Percentiles rank a stretch among this genome's conserved stretches.
These are phyloP conservation scores for Physeter macrocephalus DNA, from an alignment of 2,113 vertebrate species.

Conservation along the genomic window DNA sequence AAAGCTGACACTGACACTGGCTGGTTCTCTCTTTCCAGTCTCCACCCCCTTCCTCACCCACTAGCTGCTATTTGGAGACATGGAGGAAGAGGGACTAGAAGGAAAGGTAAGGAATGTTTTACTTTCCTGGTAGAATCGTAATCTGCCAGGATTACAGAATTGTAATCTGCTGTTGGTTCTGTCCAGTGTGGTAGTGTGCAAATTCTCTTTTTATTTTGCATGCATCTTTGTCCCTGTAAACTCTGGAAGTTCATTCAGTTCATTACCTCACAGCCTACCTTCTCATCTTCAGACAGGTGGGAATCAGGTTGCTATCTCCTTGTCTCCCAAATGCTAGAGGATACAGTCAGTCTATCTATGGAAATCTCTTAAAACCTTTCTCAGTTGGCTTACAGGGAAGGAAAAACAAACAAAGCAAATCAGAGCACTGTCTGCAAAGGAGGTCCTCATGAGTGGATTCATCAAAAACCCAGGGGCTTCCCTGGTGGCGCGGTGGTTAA, in stretches of 20 bases:
- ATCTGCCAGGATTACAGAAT: not conserved
- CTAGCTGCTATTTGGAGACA: not conserved
- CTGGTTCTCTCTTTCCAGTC: not conserved
- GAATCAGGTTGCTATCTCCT: not conserved
- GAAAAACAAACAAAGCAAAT: not conserved
- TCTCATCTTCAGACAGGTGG: not conserved
- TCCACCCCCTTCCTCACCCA: not conserved
- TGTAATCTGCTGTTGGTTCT: not conserved
- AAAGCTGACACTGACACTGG: not conserved
- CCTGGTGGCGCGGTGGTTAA: too few relatives aligned
- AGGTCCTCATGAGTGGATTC: not conserved
- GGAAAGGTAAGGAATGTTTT: not conserved
- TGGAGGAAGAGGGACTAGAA: not conserved
- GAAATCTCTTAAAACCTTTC: not conserved
- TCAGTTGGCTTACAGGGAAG: not conserved
- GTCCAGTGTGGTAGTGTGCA: not conserved
- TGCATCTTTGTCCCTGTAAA: not conserved
- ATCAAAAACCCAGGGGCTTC: not conserved
- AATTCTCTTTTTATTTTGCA: not conserved
- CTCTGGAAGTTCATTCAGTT: not conserved
- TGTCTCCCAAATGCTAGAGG: not conserved
- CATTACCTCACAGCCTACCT: not conserved
- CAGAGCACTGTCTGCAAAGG: not conserved
- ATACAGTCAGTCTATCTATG: not conserved
- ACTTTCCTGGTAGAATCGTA: not conserved